Conservation (phyloP, 2,113 vertebrate species). For the Sylvicapra grimmia region DNA sequence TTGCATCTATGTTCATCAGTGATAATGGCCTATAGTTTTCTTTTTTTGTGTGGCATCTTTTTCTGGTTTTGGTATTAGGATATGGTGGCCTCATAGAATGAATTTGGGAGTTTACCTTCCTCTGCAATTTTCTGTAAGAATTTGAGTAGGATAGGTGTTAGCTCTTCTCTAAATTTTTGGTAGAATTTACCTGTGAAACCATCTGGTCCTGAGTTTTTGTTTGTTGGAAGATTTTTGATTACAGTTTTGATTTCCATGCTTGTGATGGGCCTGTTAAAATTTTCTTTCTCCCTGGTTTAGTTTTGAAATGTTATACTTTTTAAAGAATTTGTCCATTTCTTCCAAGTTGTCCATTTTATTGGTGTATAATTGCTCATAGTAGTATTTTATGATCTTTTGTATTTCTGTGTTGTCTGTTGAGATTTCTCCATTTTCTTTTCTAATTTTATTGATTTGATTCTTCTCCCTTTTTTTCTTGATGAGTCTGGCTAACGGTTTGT, state of each 20-base stretch:
- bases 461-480: background rate
- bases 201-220: background rate
- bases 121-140: background rate
- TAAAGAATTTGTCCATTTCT: background rate
- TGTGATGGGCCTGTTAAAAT: background rate
- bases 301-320: background rate
- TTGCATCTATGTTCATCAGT: background rate
- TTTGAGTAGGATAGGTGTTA: background rate
- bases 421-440: background rate
- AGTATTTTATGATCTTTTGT: background rate
- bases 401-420: background rate
- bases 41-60: background rate
- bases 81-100: background rate
- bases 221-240: background rate
- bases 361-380: background rate
- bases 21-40: background rate
- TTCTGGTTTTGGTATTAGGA: background rate
- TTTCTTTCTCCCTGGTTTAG: background rate
- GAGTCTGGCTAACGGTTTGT: fast-evolving
- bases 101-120: background rate
- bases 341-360: background rate
- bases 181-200: background rate
- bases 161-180: background rate
- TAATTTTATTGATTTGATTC: background rate
- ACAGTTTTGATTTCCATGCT: background rate